Evolutionary conservation across 2,797 vertebrate genomes (phyloP).

Genomic region (Tauraco hartlaubi): DNA sequence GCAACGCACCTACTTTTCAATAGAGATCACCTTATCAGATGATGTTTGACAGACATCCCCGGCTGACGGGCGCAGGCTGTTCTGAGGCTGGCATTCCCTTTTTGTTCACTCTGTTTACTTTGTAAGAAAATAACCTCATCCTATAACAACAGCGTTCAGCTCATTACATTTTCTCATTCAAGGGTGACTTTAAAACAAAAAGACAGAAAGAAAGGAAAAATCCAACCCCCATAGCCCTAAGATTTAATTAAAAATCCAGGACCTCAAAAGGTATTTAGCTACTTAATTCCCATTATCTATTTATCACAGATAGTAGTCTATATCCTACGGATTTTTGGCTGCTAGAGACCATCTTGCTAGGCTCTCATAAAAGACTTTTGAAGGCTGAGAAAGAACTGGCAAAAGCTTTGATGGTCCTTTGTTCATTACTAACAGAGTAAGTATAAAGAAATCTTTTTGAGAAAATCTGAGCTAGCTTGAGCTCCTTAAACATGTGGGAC

Average conservation of each 20-base stretch:
- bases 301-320: neutral
- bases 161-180: neutral
- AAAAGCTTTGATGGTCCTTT: slow-evolving; percentile 29
- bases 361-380: slow-evolving; percentile 8
- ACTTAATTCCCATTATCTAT: neutral
- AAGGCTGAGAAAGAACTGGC: neutral
- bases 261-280: neutral
- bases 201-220: neutral
- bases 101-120: neutral
- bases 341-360: slow-evolving; percentile 10
- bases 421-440: slow-evolving; percentile 9
- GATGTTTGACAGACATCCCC: neutral
- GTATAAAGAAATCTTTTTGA: slow-evolving; percentile 65
- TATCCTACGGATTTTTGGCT: slow-evolving; percentile 3
- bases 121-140: neutral
- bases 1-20: neutral
- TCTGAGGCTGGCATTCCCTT: neutral
- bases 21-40: neutral
- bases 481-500: slow-evolving; percentile 42
- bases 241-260: neutral
- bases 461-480: slow-evolving; percentile 54
- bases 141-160: neutral
- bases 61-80: neutral
- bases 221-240: neutral
- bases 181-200: neutral